Conservation (phyloP, 1,140 invertebrate species). For the Polypedilum pembai region DNA sequence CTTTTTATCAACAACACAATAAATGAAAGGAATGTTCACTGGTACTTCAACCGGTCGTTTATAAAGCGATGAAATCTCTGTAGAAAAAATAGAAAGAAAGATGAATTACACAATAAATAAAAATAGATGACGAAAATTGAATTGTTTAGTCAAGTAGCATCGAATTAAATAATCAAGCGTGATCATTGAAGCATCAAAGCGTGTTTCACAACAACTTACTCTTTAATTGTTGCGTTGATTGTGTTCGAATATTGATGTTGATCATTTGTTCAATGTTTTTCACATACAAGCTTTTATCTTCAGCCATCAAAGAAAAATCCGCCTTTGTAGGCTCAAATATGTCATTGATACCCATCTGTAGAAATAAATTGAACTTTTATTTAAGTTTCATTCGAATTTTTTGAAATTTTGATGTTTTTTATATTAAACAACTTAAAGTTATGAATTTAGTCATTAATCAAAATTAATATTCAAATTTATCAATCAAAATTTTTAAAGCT, state of each 20-base stretch:
- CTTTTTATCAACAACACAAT: slow-evolving; percentile 70
- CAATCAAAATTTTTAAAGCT: neutral
- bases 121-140: neutral
- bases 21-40: slow-evolving; percentile 69
- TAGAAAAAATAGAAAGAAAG: slow-evolving; percentile 34
- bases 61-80: slow-evolving; percentile 39
- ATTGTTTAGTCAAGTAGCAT: too few species aligned
- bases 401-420: too few species aligned
- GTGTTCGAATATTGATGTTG: slow-evolving; percentile 66
- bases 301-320: slow-evolving; percentile 68
- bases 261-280: slow-evolving; percentile 74
- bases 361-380: neutral
- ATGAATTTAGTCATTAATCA: too few species aligned
- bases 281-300: slow-evolving; percentile 62
- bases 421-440: too few species aligned
- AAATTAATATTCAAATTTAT: too few species aligned
- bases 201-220: slow-evolving; percentile 43
- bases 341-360: slow-evolving; percentile 61
- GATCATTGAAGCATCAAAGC: too few species aligned
- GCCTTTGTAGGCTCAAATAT: slow-evolving; percentile 68
- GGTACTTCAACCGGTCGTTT: slow-evolving; percentile 57
- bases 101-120: slow-evolving; percentile 31
- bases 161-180: too few species aligned
- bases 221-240: slow-evolving; percentile 48
- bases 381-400: neutral